Conservation (phyloP, 1,140 invertebrate species). For the Ctenoplectra terminalis region DNA sequence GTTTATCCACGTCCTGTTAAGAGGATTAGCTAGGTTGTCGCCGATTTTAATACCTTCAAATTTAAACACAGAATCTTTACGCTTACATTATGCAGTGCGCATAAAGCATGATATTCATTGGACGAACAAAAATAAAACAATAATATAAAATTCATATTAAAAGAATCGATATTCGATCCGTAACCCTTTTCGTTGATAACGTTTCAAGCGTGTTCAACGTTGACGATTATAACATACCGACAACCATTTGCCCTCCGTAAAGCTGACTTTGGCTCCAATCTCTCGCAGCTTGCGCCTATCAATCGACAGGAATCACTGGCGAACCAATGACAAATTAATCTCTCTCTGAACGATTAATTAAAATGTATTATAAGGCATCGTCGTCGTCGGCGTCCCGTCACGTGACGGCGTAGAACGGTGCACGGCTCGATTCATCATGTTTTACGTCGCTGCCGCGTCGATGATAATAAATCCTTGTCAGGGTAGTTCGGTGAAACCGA, state of each 20-base stretch:
- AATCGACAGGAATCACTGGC: constrained; percentile 40
- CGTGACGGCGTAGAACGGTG: constrained; percentile 46
- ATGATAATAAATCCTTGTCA: constrained; percentile 80
- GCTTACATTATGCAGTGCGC: too few species aligned
- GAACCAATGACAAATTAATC: constrained; percentile 75
- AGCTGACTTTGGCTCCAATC: too few species aligned
- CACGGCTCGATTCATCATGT: constrained; percentile 78
- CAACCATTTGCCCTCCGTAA: neutral
- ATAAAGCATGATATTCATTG: too few species aligned
- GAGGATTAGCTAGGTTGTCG: neutral
- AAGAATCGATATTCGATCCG: too few species aligned
- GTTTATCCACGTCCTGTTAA: neutral
- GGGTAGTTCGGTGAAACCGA: constrained; percentile 23
- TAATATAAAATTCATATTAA: too few species aligned
- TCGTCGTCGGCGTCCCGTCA: constrained; percentile 25
- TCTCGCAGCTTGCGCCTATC: neutral
- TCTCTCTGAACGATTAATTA: constrained; percentile 74
- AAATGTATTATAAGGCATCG: constrained; percentile 68
- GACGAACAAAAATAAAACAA: too few species aligned
- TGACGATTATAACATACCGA: neutral
- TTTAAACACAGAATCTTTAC: too few species aligned
- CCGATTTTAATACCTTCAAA: too few species aligned
- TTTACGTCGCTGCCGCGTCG: constrained; percentile 73
- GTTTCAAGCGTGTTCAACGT: too few species aligned
- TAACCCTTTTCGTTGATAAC: too few species aligned